A percentile compares a stretch with the other conserved stretches of the same genome.
Evolutionary conservation across 1,140 invertebrate genomes (phyloP).

Genomic region (Drosophila pandora): DNA sequence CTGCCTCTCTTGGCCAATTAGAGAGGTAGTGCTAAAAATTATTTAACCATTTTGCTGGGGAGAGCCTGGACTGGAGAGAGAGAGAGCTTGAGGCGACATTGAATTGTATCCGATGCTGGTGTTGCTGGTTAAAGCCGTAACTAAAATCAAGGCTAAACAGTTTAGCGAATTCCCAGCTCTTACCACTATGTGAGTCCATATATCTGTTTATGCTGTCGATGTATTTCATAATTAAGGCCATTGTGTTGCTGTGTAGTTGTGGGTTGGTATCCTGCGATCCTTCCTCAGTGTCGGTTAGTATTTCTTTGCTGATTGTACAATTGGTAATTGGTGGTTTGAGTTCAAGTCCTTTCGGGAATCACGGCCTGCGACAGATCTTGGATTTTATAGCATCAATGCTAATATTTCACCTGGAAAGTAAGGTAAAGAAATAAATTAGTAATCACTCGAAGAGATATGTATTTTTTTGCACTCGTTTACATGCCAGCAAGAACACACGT

Average conservation of each 20-base stretch:
- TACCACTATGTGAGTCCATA: constrained; percentile 87
- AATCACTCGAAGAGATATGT: background rate
- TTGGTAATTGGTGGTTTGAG: constrained; percentile 40
- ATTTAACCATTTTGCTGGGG: constrained; percentile 61
- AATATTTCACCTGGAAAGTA: constrained; percentile 44
- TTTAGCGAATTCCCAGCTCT: constrained; percentile 65
- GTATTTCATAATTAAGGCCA: constrained; percentile 87
- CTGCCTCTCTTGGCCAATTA: constrained; percentile 55
- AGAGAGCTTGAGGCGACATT: constrained; percentile 14
- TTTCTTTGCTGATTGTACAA: constrained; percentile 32
- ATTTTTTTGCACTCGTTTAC: constrained; percentile 1
- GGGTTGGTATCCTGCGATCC: constrained; percentile 30
- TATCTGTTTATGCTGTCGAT: constrained; percentile 87
- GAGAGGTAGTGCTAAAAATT: constrained; percentile 70
- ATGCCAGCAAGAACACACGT: background rate
- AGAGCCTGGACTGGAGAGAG: constrained; percentile 54
- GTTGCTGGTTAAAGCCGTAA: constrained; percentile 32
- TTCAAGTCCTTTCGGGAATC: constrained; percentile 11
- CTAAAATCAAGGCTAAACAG: constrained; percentile 70
- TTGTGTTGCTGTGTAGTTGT: constrained; percentile 81
- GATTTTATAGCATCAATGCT: constrained; percentile 15
- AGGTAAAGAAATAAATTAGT: background rate
- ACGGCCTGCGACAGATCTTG: constrained; percentile 24
- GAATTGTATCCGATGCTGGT: background rate
- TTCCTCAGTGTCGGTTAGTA: constrained; percentile 17